Conservation (phyloP, 1,140 invertebrate species). For the Hyposmocoma kahamanoa region DNA sequence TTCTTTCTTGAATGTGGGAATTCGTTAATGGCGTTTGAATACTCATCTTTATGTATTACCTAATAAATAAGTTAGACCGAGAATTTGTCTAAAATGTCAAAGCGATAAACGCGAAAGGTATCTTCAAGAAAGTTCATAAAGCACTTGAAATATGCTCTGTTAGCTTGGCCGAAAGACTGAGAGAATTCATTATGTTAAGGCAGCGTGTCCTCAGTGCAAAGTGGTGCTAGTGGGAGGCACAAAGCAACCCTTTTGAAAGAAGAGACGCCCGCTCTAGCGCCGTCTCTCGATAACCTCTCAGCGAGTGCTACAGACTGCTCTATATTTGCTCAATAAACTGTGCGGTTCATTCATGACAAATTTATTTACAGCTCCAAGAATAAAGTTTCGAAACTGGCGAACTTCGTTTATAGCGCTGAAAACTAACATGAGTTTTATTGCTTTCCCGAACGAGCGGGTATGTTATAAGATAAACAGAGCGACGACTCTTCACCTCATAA, state of each 20-base stretch:
- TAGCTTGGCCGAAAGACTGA: neutral
- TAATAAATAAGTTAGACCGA: no score
- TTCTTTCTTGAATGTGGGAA: no score
- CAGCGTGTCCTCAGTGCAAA: slow-evolving; percentile 36
- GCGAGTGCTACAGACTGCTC: slow-evolving; percentile 16
- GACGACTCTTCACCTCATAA: neutral
- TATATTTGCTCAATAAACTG: slow-evolving; percentile 38
- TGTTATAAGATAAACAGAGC: neutral
- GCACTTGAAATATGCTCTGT: neutral
- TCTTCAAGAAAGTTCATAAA: neutral
- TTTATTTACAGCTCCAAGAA: neutral
- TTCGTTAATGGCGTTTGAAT: no score
- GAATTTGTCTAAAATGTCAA: no score
- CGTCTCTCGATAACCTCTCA: slow-evolving; percentile 57
- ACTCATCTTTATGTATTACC: no score
- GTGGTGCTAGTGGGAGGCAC: slow-evolving; percentile 51
- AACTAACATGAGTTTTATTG: slow-evolving; percentile 1
- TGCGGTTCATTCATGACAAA: slow-evolving; percentile 6
- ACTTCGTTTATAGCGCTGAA: neutral
- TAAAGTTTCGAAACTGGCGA: neutral
- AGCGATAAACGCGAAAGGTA: no score
- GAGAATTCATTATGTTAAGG: slow-evolving; percentile 26
- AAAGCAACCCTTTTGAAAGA: slow-evolving; percentile 57
- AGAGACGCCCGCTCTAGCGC: slow-evolving; percentile 46
- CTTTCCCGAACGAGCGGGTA: neutral